A percentile compares a stretch with the other conserved stretches of the same genome.
phyloP scores from a whole-genome alignment of 2,797 vertebrate species.

The Enteromius trimaculatus region DNA sequence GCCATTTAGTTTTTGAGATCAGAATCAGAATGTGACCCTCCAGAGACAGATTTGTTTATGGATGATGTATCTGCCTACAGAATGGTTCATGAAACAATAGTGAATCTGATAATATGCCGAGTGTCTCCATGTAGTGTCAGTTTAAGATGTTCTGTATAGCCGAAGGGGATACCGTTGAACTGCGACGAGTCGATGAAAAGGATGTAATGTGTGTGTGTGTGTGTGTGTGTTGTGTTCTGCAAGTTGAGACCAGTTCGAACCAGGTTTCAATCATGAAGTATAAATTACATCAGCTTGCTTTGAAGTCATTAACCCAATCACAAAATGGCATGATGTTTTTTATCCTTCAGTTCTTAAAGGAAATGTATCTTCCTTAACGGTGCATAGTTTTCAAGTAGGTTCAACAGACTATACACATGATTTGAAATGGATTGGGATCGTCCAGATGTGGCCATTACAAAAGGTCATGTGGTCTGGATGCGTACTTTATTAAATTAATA shows the following conservation, averaged over 20 bases:
- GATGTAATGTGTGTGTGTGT: background rate
- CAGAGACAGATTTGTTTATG: slow-evolving; percentile 7
- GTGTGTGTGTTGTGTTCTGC: background rate
- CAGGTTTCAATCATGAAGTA: slow-evolving; percentile 29
- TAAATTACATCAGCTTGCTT: slow-evolving; percentile 33
- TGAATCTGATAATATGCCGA: slow-evolving; percentile 7
- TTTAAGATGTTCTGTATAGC: slow-evolving; percentile 21
- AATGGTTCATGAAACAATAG: slow-evolving; percentile 6
- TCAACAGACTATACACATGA: background rate
- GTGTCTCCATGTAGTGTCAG: slow-evolving; percentile 18
- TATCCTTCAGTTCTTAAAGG: background rate
- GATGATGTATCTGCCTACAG: slow-evolving; percentile 13
- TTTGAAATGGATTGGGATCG: background rate
- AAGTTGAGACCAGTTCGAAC: background rate
- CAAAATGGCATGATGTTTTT: background rate
- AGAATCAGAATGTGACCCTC: slow-evolving; percentile 6
- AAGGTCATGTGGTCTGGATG: background rate
- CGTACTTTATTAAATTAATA: background rate
- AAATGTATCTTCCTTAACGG: background rate
- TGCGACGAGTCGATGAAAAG: background rate
- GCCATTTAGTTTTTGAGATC: background rate
- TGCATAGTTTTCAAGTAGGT: background rate
- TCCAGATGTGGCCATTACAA: background rate
- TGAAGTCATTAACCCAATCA: slow-evolving; percentile 14
- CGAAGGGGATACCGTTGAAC: slow-evolving; percentile 2